phyloP scores from a whole-genome alignment of 2,113 vertebrate genomes.

The Rallus limicola region DNA sequence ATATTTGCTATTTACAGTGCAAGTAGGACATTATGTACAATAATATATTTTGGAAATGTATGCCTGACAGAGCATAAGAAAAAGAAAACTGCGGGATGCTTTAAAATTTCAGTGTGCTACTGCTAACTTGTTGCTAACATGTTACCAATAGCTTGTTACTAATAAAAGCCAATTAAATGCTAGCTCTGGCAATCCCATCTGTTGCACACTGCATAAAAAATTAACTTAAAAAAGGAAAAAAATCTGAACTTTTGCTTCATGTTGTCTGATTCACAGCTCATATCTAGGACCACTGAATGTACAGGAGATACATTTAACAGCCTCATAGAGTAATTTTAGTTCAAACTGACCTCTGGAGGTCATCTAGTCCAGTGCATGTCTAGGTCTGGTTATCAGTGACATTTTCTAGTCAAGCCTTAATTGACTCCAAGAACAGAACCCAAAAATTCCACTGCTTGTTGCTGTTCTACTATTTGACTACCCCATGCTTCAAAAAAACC shows the following conservation, averaged over 20 bases:
- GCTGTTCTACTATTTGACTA: neutral
- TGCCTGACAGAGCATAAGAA: neutral
- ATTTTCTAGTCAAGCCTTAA: neutral
- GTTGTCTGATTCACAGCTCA: neutral
- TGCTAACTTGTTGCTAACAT: neutral
- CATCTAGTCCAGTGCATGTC: neutral
- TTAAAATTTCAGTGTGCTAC: neutral
- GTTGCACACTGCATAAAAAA: neutral
- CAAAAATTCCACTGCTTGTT: neutral
- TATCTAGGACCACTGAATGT: neutral
- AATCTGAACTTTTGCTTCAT: neutral
- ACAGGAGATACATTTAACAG: neutral
- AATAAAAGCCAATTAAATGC: slow-evolving; percentile 31
- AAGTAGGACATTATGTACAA: neutral
- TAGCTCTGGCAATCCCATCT: slow-evolving; percentile 12
- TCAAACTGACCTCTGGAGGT: neutral
- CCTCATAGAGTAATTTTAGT: neutral
- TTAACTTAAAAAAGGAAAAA: neutral
- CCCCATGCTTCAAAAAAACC: neutral
- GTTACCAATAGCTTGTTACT: neutral
- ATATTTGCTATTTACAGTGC: neutral
- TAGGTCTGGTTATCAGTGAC: neutral
- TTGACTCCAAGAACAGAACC: neutral
- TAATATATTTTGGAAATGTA: neutral
- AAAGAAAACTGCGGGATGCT: neutral